Evolutionary conservation across 2,888 invertebrate genomes (phyloP).

Genomic region (Cosmorhoe ocellata): DNA sequence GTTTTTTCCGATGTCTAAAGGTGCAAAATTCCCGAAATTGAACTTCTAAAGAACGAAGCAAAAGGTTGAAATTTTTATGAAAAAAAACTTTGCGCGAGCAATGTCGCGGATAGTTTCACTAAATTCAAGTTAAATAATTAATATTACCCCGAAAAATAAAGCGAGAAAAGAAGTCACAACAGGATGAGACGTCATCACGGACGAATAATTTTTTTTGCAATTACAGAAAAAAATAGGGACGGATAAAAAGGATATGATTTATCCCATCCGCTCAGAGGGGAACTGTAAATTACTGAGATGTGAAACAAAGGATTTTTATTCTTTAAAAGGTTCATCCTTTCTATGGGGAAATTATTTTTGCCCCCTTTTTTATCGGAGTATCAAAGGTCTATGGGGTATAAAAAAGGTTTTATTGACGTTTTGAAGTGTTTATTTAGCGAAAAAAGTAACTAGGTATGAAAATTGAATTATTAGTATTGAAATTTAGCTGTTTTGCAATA

Average conservation of each 20-base stretch:
- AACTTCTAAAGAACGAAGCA: too few species aligned
- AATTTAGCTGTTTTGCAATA: too few species aligned
- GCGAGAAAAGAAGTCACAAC: constrained; percentile 19
- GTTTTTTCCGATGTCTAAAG: too few species aligned
- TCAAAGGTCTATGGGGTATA: constrained; percentile 3
- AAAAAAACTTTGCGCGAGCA: constrained; percentile 1
- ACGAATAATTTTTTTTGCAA: constrained; percentile 20
- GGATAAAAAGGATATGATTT: constrained; percentile 23
- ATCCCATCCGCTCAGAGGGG: constrained; percentile 21
- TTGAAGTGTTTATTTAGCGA: constrained; percentile 4
- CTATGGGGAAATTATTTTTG: constrained; percentile 10
- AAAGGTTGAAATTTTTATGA: too few species aligned
- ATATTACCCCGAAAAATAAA: constrained; percentile 7
- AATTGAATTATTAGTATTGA: neutral
- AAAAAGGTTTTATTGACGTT: constrained; percentile 10
- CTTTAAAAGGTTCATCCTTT: constrained; percentile 14
- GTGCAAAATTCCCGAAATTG: too few species aligned
- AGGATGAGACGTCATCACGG: constrained; percentile 13
- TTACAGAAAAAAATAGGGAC: constrained; percentile 22
- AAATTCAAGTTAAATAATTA: neutral
- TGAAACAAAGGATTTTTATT: constrained; percentile 24
- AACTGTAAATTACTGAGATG: constrained; percentile 24
- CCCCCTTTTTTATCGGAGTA: constrained; percentile 6
- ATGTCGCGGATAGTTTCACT: too few species aligned
- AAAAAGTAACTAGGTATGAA: neutral